Evolutionary conservation across 2,888 invertebrate species (phyloP).

Genomic region (Glaucopsyche alexis): DNA sequence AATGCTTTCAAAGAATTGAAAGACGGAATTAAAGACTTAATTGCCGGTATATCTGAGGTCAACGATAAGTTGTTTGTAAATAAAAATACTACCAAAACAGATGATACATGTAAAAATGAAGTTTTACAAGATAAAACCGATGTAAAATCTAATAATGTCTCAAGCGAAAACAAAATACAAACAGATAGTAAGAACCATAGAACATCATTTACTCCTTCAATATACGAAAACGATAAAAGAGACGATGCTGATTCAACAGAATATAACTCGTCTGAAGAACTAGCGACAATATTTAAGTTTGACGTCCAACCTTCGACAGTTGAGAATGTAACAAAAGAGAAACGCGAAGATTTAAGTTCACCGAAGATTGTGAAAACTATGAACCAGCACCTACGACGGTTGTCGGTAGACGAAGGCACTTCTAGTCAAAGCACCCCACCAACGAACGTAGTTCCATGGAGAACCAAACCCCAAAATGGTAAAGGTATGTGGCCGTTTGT

Average conservation of each 20-base stretch:
- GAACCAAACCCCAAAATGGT: constrained; percentile 70
- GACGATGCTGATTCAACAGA: constrained; percentile 75
- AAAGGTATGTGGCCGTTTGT: constrained; percentile 73
- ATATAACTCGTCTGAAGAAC: constrained; percentile 83
- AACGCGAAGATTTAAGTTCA: constrained; percentile 67
- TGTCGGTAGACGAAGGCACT: constrained; percentile 63
- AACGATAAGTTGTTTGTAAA: constrained; percentile 69
- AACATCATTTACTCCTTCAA: constrained; percentile 64
- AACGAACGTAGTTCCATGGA: constrained; percentile 72
- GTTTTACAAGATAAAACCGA: constrained; percentile 53
- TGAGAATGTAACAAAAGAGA: constrained; percentile 48
- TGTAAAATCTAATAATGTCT: constrained; percentile 56
- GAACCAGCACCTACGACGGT: constrained; percentile 70
- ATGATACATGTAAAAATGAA: constrained; percentile 45
- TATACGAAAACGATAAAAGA: constrained; percentile 67
- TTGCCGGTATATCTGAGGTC: constrained; percentile 74
- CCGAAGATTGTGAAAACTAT: constrained; percentile 71
- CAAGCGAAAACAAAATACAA: constrained; percentile 48
- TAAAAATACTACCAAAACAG: constrained; percentile 43
- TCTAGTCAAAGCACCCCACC: constrained; percentile 74
- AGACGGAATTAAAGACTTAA: constrained; percentile 74
- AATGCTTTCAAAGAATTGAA: constrained; percentile 75
- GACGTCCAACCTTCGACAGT: constrained; percentile 48
- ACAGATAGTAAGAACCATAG: constrained; percentile 54
- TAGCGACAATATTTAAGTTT: constrained; percentile 82